Evolutionary conservation across 2,797 vertebrate species (phyloP).

Genomic region (Oreochromis grahami): DNA sequence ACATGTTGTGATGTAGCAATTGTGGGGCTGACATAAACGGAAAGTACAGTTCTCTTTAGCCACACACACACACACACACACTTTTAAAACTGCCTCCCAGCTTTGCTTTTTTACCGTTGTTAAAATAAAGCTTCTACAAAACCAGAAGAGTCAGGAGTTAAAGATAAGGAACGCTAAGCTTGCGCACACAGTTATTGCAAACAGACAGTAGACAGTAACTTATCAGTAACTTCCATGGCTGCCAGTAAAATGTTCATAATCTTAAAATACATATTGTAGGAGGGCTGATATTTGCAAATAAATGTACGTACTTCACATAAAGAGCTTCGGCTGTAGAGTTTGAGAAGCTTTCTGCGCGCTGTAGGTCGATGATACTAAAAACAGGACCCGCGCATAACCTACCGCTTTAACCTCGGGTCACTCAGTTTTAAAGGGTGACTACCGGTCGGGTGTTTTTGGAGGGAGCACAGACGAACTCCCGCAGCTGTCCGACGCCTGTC

Average conservation of each 20-base stretch:
- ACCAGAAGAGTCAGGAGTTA: fast-evolving
- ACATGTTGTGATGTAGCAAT: constrained; percentile 48
- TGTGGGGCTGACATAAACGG: not conserved
- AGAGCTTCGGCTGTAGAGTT: not conserved
- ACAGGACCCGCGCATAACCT: not conserved
- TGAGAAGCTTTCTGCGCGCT: fast-evolving
- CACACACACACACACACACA: not conserved
- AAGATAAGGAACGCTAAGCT: not conserved
- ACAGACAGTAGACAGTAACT: not conserved
- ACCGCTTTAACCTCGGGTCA: not conserved
- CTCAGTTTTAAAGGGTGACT: not conserved
- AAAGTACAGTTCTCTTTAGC: not conserved
- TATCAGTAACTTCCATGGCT: not conserved
- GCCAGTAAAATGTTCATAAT: not conserved
- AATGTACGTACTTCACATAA: not conserved
- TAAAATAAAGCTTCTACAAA: not conserved
- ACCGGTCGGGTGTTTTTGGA: not conserved
- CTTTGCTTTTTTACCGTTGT: not conserved
- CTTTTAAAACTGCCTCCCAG: not conserved
- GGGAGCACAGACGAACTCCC: not conserved
- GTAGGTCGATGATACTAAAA: not conserved
- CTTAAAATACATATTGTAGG: not conserved
- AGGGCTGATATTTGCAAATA: not conserved
- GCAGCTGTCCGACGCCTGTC: constrained; percentile 9
- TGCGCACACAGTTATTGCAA: not conserved